Evolutionary conservation across 2,888 invertebrate species (phyloP), one percentile per base, ranked within the genome.

Genomic region (Schizaphis graminum): DNA sequence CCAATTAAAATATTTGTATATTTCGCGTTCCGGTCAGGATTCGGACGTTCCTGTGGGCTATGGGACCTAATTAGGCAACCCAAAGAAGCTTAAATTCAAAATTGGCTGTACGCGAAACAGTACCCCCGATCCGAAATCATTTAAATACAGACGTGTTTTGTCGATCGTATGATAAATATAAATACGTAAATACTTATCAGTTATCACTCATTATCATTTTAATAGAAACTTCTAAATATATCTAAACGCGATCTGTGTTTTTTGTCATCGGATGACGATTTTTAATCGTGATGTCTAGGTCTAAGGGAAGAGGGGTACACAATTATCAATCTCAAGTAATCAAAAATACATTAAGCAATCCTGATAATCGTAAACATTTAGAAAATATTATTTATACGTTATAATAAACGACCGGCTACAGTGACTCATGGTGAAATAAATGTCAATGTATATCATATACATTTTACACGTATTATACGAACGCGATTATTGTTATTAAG

Each of bases 1-100:
- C 93, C 89, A 93, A 93, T 93, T 85, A 93, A 89, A 85, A 93
- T 77, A 77, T 77, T 35, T 77, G 77, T 35, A 13, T 35, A 77
- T 21, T 77, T 77, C 77, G 26, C 57, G 93, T 89, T 93, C 89
- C 84, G 84, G 89, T 93, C 84, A 93, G 41, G 47, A 92, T 92
- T 92, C 26, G 49, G 87, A 88, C 44, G 28, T 92, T 35, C 49
- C 44, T 28, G 44, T 47, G 44, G 44, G 61, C 8, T 13, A 3
- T 53, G 21, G 35, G 35, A 21, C 77, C 77, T 35, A 35, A 77
- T 77, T 35, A 77, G 21, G 35, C 8, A 26, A 8, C 21, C 21
- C 21, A 77, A 21, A 35, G 21, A 77, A 3, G 35, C 35, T 77
- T 77, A 21, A 3, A 35, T 77, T 77, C 35, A 21, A 77, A 77